These are phyloP conservation scores for Epistrophe eligans DNA, from an alignment of 2,888 invertebrate species.

Conservation along the genomic window DNA sequence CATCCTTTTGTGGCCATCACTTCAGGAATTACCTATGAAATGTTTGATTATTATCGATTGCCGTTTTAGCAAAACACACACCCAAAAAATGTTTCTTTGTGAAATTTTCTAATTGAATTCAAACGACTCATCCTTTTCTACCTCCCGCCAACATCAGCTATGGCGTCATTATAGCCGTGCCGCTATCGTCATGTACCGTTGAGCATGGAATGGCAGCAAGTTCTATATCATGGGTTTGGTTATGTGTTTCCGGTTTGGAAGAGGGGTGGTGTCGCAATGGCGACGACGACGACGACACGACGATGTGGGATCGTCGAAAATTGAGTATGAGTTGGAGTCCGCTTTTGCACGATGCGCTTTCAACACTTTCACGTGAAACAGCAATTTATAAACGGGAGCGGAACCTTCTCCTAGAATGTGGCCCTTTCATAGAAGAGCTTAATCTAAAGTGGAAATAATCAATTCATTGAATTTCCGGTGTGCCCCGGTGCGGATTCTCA, in stretches of 20 bases:
- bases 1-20: slow-evolving; percentile 56
- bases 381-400: slow-evolving; percentile 60
- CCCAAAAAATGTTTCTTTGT: slow-evolving; percentile 22
- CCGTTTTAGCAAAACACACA: slow-evolving; percentile 32
- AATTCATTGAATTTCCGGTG: slow-evolving; percentile 69
- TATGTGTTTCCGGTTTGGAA: slow-evolving; percentile 18
- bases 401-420: slow-evolving; percentile 17
- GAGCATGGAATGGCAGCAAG: slow-evolving; percentile 48
- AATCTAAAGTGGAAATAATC: slow-evolving; percentile 75
- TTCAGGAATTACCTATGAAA: slow-evolving; percentile 57
- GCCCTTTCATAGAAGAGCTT: slow-evolving; percentile 58
- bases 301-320: slow-evolving; percentile 13
- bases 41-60: slow-evolving; percentile 67
- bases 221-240: slow-evolving; percentile 34
- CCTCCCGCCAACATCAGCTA: neutral
- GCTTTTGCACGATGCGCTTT: slow-evolving; percentile 64
- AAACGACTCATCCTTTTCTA: neutral
- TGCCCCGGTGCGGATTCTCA: slow-evolving; percentile 40
- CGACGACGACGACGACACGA: neutral
- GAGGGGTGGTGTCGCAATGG: slow-evolving; percentile 10
- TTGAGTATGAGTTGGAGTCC: slow-evolving; percentile 15
- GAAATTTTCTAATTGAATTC: slow-evolving; percentile 44
- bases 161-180: slow-evolving; percentile 3
- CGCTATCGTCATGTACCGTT: slow-evolving; percentile 14
- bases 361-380: slow-evolving; percentile 70